Base-by-base conservation (phyloP, 2,888 invertebrate species). In the Chromoteleia sp. region DNA sequence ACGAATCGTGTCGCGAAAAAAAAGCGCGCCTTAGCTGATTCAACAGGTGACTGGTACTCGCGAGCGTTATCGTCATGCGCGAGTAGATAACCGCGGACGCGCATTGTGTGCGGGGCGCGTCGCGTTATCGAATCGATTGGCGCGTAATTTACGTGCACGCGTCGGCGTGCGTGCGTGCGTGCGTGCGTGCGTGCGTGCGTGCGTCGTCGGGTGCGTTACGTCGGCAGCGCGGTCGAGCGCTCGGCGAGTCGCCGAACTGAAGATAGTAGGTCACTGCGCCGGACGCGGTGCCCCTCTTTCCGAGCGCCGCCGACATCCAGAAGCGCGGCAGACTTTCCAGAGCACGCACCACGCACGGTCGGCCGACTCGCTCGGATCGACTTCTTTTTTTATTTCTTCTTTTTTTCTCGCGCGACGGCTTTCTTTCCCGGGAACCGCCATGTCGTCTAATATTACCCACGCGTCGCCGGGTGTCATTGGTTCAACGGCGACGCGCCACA, bases 191-290 rank as follows among this genome's bases (percentile, higher is more conserved):
- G n/a, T n/a, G 17, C 19, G 63, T 45, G 65, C 45, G 73, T 70
- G 75, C 25, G 45, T 50, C 56, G 65, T 45, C 33, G 58, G 33
- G 48, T 54, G 36, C 61, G 80, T 65, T 36, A 29, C 61, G 48
- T 70, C 68, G 76, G 25, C 30, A 39, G 36, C 67, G 58, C n/a
- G 43, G 29, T 65, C 75, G 71, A 56, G 25, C 68, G 6, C 30
- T 67, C 33, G 77, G 59, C 82, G 85, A 88, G 86, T 86, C 89
- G 90, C 81, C 89, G 89, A 88, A 90, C 86, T 90, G 90, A 88
- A 88, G 90, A 91, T 91, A 90, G 91, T 91, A 89, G 91, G 91
- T 91, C 91, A 91, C 86, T 86, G 88, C 91, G 91, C 89, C 91
- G 91, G 91, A 91, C 91, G 90, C 89, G 86, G 81, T 90, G 90